phyloP scores from a whole-genome alignment of 2,113 vertebrate genomes.

The Shinisaurus crocodilurus region DNA sequence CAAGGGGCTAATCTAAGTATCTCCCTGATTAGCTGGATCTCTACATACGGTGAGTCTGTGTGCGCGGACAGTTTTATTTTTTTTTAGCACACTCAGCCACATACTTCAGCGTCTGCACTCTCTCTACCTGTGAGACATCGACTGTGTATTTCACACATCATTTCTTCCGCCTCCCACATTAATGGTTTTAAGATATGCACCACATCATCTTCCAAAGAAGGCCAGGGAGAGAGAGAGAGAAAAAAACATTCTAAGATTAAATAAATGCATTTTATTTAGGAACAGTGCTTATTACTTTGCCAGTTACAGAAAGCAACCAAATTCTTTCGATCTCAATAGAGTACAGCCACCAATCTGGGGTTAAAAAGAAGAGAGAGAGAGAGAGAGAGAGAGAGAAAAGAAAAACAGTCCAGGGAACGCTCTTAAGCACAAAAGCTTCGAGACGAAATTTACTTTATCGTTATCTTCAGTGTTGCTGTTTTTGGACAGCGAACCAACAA shows the following conservation, averaged over 20 bases:
- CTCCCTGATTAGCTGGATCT: background rate
- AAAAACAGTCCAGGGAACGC: conserved; percentile 32
- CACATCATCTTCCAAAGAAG: conserved; percentile 64
- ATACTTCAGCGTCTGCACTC: background rate
- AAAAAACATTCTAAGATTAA: conserved; percentile 73
- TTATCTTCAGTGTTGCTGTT: no score
- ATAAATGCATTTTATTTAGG: conserved; percentile 80
- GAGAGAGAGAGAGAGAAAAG: conserved; percentile 68
- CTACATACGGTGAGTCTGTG: background rate
- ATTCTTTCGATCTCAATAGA: conserved; percentile 70
- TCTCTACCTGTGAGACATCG: background rate
- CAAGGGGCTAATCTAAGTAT: background rate
- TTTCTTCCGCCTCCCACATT: conserved; percentile 40
- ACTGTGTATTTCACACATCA: background rate
- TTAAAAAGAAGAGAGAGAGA: conserved; percentile 8
- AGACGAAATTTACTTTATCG: conserved; percentile 60
- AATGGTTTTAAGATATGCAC: conserved; percentile 66
- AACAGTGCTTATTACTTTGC: conserved; percentile 67
- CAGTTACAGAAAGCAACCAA: conserved; percentile 68
- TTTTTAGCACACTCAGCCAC: background rate
- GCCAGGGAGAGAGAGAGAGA: conserved; percentile 32
- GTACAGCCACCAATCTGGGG: conserved; percentile 62
- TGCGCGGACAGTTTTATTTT: background rate
- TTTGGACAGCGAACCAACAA: conserved; percentile 4
- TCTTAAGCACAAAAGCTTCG: conserved; percentile 53